Conservation (phyloP, 2,797 vertebrate genomes). For the Morus bassanus region DNA sequence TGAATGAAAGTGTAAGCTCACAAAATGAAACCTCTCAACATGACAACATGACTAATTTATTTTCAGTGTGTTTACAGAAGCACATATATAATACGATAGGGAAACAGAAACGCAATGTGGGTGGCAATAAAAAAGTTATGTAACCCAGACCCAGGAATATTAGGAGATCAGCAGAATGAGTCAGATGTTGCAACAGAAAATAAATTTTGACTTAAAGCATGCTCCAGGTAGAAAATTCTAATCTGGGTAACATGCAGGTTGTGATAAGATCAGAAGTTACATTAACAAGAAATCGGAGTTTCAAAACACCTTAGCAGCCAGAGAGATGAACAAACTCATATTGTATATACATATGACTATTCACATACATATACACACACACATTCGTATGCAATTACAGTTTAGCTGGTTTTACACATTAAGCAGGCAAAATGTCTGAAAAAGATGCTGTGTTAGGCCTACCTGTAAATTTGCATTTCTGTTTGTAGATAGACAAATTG, state of each 20-base stretch:
- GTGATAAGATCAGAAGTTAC: not conserved
- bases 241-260: not conserved
- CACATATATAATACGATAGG: not conserved
- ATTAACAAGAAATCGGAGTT: not conserved
- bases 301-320: not conserved
- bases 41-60: not conserved
- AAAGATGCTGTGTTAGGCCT: not conserved
- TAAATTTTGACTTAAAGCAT: not conserved
- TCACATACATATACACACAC: not conserved
- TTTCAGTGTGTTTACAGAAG: not conserved
- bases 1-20: not conserved
- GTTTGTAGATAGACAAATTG: not conserved
- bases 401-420: not conserved
- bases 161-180: not conserved
- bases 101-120: not conserved
- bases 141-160: not conserved
- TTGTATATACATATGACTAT: not conserved
- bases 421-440: not conserved
- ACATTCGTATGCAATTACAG: not conserved
- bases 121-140: not conserved
- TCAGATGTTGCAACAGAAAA: not conserved
- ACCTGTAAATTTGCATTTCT: not conserved
- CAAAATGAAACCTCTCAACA: not conserved
- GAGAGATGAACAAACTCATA: not conserved
- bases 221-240: not conserved